phyloP scores from a whole-genome alignment of 2,888 invertebrate species.

The Deilephila elpenor region DNA sequence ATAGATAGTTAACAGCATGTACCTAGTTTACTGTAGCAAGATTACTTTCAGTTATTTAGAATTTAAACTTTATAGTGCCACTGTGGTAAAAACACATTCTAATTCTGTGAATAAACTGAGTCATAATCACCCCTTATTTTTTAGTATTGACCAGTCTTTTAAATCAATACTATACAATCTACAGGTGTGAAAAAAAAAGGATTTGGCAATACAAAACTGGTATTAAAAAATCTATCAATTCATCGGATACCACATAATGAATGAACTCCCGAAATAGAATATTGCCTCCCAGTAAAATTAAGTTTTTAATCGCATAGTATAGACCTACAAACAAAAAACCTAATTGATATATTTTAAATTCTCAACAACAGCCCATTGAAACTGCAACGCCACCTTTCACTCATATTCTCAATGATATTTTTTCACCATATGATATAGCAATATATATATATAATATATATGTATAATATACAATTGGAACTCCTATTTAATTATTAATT shows the following conservation, averaged over 20 bases:
- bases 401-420: conserved; percentile 27
- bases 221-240: no score
- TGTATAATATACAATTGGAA: conserved; percentile 84
- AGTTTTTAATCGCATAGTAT: neutral
- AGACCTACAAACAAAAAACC: neutral
- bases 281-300: neutral
- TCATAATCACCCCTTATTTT: no score
- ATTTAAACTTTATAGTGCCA: neutral
- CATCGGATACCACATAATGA: no score
- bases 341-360: neutral
- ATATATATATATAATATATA: conserved; percentile 60
- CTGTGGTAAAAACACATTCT: no score
- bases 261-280: no score
- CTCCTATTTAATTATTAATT: conserved; percentile 81
- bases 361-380: conserved; percentile 17
- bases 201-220: neutral
- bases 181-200: neutral
- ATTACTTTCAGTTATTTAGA: neutral
- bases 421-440: conserved; percentile 39
- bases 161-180: neutral
- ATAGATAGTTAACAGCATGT: no score
- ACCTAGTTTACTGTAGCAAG: no score
- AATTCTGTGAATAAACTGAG: no score
- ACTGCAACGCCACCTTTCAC: conserved; percentile 15
- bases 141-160: neutral